Evolutionary conservation across 2,113 vertebrate species (phyloP).

Genomic region (Leptocoma aspasia): DNA sequence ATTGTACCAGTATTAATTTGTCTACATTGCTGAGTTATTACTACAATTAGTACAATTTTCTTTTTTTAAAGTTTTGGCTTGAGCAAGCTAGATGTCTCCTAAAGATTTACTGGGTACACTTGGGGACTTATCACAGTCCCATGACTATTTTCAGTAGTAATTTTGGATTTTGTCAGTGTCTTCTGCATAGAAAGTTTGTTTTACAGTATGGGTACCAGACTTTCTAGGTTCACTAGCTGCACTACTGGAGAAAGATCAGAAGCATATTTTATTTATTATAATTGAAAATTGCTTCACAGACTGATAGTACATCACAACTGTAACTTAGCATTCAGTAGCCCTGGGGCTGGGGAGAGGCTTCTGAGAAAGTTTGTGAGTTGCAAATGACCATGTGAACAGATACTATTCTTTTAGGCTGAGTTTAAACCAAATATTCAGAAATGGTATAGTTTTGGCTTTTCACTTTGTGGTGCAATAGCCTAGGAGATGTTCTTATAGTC

Average conservation of each 20-base stretch:
- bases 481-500: background rate
- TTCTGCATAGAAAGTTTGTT: background rate
- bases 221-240: background rate
- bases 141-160: background rate
- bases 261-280: background rate
- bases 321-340: background rate
- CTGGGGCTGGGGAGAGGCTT: background rate
- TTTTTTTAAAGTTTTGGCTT: background rate
- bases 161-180: background rate
- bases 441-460: background rate
- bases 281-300: background rate
- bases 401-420: background rate
- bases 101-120: background rate
- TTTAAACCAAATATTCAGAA: background rate
- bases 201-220: background rate
- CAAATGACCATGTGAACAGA: background rate
- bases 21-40: background rate
- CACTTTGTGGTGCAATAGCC: background rate
- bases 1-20: accelerated
- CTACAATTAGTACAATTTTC: background rate
- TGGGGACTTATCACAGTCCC: background rate
- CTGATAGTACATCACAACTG: background rate
- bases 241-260: background rate
- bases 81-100: background rate
- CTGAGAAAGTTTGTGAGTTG: background rate